Base-by-base conservation (phyloP, 1,140 invertebrate genomes). In the Neodiprion lecontei region DNA sequence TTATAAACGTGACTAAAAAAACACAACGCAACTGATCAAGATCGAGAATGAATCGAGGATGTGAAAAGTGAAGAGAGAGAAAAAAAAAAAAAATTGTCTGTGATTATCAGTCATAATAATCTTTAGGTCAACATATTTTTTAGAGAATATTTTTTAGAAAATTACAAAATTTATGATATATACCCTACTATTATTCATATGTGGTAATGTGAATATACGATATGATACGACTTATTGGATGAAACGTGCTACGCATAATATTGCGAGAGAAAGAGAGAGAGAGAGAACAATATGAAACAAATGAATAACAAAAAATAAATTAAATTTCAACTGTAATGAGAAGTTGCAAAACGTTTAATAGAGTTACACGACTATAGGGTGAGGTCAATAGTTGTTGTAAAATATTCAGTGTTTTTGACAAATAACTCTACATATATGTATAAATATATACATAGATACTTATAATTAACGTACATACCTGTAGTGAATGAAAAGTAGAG, bases 21-120 rank as follows among this genome's bases (percentile, higher is more conserved):
- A 61, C n/a, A 9, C 53, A 61, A 61, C 53, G 53, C 53, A 61
- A 61, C 53, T 69, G 67, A 17, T 23, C 28, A 1, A 40, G 5
- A 40, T 5, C 14, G 68, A 61, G 11, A 61, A 14, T 50, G 53
- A n/a, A 61, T 40, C 5, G 53, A 61, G 9, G n/a, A 40, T 40
- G 5, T 40, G 28, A 40, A 5, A 40, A 40, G 28, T 40, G 28
- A 40, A 74, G 47, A 65, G n/a, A 61, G 9, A n/a, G 53, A 61
- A 5, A 61, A 61, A 61, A 61, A 61, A 82, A 83, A 83, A 80
- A 86, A 87, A 87, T 87, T 86, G 85, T 87, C 85, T 87, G 85
- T 88, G 86, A 88, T 88, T 88, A 87, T 87, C 86, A 87, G 86
- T 88, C 86, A 86, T 88, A 88, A 87, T 87, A 87, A 88, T 88